phyloP scores from a whole-genome alignment of 2,797 vertebrate genomes.

The Sebastes nivosus region DNA sequence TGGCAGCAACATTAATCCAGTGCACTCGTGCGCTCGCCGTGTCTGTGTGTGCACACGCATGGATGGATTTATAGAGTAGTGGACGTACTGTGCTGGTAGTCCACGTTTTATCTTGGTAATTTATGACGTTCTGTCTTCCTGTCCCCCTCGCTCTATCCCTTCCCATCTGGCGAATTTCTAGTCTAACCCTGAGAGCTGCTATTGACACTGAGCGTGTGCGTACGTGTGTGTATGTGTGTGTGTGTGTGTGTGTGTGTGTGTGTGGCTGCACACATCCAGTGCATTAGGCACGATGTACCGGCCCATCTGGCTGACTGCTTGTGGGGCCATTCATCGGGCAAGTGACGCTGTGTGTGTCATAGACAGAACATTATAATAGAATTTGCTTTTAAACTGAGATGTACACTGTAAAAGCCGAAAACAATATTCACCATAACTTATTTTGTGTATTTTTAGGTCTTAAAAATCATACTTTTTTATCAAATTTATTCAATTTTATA shows the following conservation, averaged over 20 bases:
- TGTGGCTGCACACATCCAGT: constrained; percentile 14
- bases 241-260: no score
- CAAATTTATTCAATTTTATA: neutral
- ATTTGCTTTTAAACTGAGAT: neutral
- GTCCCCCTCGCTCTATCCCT: constrained; percentile 12
- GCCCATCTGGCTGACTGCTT: constrained; percentile 61
- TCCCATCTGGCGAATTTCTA: constrained; percentile 40
- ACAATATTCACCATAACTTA: neutral
- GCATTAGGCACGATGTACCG: constrained; percentile 22
- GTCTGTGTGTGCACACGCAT: neutral
- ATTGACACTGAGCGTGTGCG: constrained; percentile 10
- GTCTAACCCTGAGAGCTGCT: constrained; percentile 29
- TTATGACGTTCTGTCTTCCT: constrained; percentile 3
- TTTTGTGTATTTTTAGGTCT: neutral
- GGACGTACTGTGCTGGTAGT: neutral
- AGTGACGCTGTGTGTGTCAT: constrained; percentile 1
- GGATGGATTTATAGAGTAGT: neutral
- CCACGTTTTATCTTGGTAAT: constrained; percentile 21
- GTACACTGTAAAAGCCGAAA: neutral
- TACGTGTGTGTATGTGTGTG: neutral
- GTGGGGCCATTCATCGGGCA: constrained; percentile 36
- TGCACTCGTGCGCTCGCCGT: neutral
- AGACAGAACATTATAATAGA: neutral
- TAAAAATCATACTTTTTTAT: neutral
- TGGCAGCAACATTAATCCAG: constrained; percentile 21